phyloP scores from a whole-genome alignment of 2,888 invertebrate genomes.

The Tenthredo amoena region DNA sequence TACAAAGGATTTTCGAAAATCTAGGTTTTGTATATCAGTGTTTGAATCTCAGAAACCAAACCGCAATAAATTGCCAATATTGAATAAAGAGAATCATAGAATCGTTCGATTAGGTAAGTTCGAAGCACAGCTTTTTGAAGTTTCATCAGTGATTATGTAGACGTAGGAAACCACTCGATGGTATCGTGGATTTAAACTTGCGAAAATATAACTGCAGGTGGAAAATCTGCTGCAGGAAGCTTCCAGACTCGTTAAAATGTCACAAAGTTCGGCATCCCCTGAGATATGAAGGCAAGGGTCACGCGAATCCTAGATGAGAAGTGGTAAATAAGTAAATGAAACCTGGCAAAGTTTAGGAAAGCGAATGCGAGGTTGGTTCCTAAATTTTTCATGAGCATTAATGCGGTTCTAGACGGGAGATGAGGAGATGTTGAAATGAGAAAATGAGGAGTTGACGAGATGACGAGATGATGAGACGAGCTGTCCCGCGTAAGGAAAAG shows the following conservation, averaged over 20 bases:
- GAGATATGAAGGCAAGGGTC: background rate
- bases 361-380: background rate
- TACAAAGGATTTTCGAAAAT: slow-evolving; percentile 5
- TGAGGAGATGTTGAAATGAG: background rate
- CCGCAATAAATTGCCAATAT: background rate
- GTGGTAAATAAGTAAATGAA: slow-evolving; percentile 14
- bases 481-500: background rate
- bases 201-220: background rate
- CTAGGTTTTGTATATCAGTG: background rate
- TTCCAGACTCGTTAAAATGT: background rate
- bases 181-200: background rate
- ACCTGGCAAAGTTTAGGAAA: background rate
- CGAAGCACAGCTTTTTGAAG: too few relatives aligned
- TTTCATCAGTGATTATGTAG: too few relatives aligned
- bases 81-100: background rate
- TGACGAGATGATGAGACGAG: slow-evolving; percentile 1
- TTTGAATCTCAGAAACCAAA: background rate
- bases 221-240: background rate
- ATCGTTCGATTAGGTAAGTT: background rate
- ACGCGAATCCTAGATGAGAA: background rate
- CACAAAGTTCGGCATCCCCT: background rate
- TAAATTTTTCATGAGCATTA: slow-evolving; percentile 16
- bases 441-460: slow-evolving; percentile 3
- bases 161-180: background rate
- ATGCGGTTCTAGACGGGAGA: background rate